These are phyloP conservation scores for Choloepus hoffmanni DNA, from an alignment of 2,113 vertebrate species.

Conservation along the genomic window DNA sequence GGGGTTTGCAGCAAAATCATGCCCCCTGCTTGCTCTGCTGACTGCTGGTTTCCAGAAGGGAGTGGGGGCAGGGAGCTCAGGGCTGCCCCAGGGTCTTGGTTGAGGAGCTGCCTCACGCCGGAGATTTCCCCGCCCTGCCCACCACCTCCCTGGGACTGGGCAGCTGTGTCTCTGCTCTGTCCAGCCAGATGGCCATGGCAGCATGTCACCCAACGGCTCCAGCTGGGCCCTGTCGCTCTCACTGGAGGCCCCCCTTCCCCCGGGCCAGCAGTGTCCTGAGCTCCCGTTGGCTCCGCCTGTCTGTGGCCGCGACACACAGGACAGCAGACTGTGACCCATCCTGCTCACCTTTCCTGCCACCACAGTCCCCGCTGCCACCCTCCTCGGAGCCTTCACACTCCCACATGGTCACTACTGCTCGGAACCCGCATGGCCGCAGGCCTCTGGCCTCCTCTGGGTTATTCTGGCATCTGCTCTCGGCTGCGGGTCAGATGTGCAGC, in stretches of 20 bases:
- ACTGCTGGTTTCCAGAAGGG: neutral
- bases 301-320: neutral
- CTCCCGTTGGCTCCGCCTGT: neutral
- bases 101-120: neutral
- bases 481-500: neutral
- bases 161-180: neutral
- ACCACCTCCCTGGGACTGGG: neutral
- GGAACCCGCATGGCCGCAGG: neutral
- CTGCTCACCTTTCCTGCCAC: neutral
- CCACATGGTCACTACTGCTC: neutral
- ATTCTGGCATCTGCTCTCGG: neutral
- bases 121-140: neutral
- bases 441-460: neutral
- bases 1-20: neutral
- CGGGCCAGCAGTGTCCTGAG: rapidly evolving
- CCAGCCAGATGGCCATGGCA: neutral
- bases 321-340: neutral
- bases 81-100: too few relatives aligned
- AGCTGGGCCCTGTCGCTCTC: neutral
- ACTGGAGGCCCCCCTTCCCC: neutral
- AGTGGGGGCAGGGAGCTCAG: neutral
- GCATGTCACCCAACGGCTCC: neutral
- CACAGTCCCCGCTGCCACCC: rapidly evolving
- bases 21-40: neutral
- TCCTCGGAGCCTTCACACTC: too few relatives aligned